phyloP scores from a whole-genome alignment of 2,113 vertebrate genomes.

The Callithrix jacchus region DNA sequence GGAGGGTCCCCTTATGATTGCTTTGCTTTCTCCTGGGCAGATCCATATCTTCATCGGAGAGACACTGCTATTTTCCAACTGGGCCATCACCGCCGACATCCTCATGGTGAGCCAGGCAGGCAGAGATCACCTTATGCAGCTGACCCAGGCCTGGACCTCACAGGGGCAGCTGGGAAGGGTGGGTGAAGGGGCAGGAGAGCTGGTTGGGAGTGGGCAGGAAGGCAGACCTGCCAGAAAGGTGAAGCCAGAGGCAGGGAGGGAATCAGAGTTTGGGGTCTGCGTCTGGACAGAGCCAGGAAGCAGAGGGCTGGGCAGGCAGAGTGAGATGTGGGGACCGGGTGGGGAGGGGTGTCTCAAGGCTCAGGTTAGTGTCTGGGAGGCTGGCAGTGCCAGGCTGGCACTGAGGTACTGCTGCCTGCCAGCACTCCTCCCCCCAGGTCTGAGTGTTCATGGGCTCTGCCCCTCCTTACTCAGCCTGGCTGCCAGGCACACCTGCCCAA shows the following conservation, averaged over 20 bases:
- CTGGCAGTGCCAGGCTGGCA: constrained; percentile 76
- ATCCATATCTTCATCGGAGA: constrained; percentile 98
- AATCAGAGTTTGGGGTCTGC: neutral
- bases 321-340: neutral
- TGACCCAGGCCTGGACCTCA: neutral
- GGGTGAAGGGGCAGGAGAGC: neutral
- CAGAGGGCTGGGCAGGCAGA: neutral
- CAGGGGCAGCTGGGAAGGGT: neutral
- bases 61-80: constrained; percentile 98
- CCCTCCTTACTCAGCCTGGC: constrained; percentile 23
- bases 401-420: constrained; percentile 21
- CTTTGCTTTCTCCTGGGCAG: constrained; percentile 77
- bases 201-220: too few species aligned
- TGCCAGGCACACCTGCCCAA: neutral
- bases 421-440: constrained; percentile 29
- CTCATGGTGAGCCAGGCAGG: constrained; percentile 91
- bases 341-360: neutral
- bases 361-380: constrained; percentile 52
- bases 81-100: constrained; percentile 99
- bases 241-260: neutral
- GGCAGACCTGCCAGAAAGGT: neutral
- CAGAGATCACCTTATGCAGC: neutral
- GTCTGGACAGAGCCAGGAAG: neutral
- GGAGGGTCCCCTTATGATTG: neutral
- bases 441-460: neutral